A percentile compares a stretch with the other conserved stretches of the same genome.
Conservation (phyloP, 1,140 invertebrate genomes). For the Ditylenchus dipsaci region DNA sequence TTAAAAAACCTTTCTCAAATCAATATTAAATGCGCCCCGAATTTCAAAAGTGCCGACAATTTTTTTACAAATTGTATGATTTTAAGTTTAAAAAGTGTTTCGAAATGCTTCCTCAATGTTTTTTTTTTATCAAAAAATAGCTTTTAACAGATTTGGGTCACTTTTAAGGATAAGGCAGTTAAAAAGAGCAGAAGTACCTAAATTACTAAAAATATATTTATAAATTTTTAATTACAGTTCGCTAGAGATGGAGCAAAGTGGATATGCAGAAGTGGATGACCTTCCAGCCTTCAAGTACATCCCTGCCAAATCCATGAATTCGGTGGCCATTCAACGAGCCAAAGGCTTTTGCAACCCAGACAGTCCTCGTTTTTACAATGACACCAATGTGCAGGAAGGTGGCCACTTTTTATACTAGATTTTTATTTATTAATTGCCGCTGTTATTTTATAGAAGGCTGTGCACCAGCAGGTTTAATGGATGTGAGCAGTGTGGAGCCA, state of each 20-base stretch:
- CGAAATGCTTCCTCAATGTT: too few species aligned
- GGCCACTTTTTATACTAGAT: not conserved
- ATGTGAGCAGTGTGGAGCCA: constrained; percentile 44
- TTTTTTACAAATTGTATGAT: too few species aligned
- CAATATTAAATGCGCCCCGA: too few species aligned
- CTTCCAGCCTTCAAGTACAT: constrained; percentile 42
- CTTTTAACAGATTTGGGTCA: too few species aligned
- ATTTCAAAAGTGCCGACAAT: too few species aligned
- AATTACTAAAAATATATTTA: too few species aligned
- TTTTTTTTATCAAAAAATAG: too few species aligned
- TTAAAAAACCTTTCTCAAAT: too few species aligned
- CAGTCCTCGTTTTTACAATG: constrained; percentile 44
- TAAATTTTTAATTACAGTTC: constrained; percentile 31
- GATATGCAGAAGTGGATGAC: constrained; percentile 12
- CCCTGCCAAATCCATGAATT: constrained; percentile 34
- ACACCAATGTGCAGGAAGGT: constrained; percentile 45
- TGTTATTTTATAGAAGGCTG: constrained; percentile 32
- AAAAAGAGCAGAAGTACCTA: too few species aligned
- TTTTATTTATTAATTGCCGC: constrained; percentile 10
- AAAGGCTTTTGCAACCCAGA: constrained; percentile 51
- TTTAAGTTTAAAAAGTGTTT: too few species aligned
- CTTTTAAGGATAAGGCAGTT: too few species aligned
- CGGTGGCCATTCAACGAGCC: constrained; percentile 33
- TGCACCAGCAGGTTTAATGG: constrained; percentile 47
- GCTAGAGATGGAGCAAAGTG: constrained; percentile 43